Conservation (phyloP, 2,888 invertebrate genomes). For the Ethmia dodecea region DNA sequence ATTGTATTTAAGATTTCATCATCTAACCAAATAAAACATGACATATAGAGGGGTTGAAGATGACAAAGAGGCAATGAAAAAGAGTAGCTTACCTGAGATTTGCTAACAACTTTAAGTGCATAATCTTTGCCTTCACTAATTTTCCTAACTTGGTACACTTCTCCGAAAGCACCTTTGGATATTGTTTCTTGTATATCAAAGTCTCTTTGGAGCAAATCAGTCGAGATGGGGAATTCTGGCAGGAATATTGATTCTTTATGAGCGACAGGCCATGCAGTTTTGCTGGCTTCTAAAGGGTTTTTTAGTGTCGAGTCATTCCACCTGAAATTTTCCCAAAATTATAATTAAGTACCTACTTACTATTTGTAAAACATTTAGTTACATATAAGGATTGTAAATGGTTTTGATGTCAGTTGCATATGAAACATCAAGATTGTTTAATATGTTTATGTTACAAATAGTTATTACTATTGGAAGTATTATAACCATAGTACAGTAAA, state of each 20-base stretch:
- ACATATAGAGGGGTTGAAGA: too few species aligned
- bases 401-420: too few species aligned
- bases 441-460: too few species aligned
- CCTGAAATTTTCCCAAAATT: too few species aligned
- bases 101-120: slow-evolving; percentile 91
- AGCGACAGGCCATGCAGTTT: slow-evolving; percentile 90
- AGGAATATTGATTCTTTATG: slow-evolving; percentile 90
- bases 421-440: too few species aligned
- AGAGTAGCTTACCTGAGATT: slow-evolving; percentile 82
- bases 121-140: slow-evolving; percentile 81
- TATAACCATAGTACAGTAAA: too few species aligned
- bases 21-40: too few species aligned
- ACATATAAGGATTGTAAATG: too few species aligned
- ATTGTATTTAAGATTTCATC: too few species aligned
- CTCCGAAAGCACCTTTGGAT: slow-evolving; percentile 94
- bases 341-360: too few species aligned
- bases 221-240: slow-evolving; percentile 89
- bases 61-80: neutral
- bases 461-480: too few species aligned
- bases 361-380: too few species aligned
- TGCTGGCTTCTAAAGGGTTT: slow-evolving; percentile 76
- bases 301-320: slow-evolving; percentile 82
- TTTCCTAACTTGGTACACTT: slow-evolving; percentile 89
- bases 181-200: slow-evolving; percentile 84
- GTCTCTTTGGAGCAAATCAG: slow-evolving; percentile 75